Evolutionary conservation across 2,888 invertebrate species (phyloP), one percentile per base, ranked within the genome.

Genomic region (Ecliptopera silaceata): DNA sequence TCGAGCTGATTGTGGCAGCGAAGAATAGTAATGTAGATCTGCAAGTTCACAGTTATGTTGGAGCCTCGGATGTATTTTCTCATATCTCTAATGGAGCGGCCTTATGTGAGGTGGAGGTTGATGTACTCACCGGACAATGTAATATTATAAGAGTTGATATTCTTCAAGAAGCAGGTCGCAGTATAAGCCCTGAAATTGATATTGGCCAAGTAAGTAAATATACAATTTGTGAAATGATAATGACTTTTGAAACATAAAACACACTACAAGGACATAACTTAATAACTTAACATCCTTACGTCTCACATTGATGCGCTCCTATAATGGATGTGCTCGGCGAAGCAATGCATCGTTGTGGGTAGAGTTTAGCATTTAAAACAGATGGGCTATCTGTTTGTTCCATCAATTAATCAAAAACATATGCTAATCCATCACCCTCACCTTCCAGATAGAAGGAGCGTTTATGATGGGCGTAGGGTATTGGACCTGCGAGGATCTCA

Each of bases 401-500:
- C n/a, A n/a, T n/a, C n/a, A n/a, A n/a, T n/a, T n/a, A n/a, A n/a
- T n/a, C n/a, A n/a, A n/a, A n/a, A n/a, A n/a, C n/a, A n/a, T n/a
- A n/a, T 38, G 6, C 1, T 38, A 1, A 38, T 15, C 17, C 77
- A 1, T 58, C 66, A 1, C 1, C 59, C 0, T 38, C 70, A 0
- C 67, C 0, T 38, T 47, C 11, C 45, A 88, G 87, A 71, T 95
- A 0, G 95, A 95, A 80, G 96, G 96, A 1, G 95, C 95, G 0
- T 96, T 95, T 62, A 82, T 95, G 1, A 95, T 95, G 95, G 95
- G 91, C 39, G 72, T 88, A 1, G 97, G 97, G 1, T 95, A 95
- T 70, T 96, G 94, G 93, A 94, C 95, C 0, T 91, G 88, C 1
- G 97, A 97, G 74, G 92, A 95, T 55, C 74, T 96, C 36, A 86